Evolutionary conservation across 2,888 invertebrate species (phyloP), one percentile per base, ranked within the genome.

Genomic region (Isotomurus palustris): DNA sequence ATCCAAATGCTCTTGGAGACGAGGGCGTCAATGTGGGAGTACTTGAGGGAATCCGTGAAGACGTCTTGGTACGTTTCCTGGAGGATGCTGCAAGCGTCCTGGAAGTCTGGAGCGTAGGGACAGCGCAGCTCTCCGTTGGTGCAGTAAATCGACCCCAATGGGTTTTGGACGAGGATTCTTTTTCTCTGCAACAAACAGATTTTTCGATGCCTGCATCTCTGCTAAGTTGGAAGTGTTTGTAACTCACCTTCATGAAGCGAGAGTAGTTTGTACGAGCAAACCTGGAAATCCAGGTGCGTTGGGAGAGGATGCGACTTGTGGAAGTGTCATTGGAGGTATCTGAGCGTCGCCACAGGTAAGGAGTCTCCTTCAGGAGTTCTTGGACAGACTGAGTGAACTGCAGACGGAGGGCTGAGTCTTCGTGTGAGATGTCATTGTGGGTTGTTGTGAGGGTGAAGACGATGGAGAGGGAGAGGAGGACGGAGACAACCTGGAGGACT

Each of bases 121-220:
- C 50, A 50, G 5, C 17, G 22, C 14, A 50, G 5, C n/a, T 2
- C 4, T 8, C 50, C 50, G 2, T 50, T 17, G 17, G 50, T 50
- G n/a, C 17, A 3, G 50, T 50, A 50, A 40, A 29, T 38, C 3
- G n/a, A 14, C n/a, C 21, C 29, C 14, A 36, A 22, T n/a, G 22
- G 24, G 25, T 36, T 27, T 24, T 50, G 35, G 8, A 50, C 25
- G 5, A 32, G 35, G 12, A 50, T 50, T 35, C 14, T 14, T 32
- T 50, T 50, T 19, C 5, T 36, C 50, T 50, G 24, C 19, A 50
- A 35, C n/a, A n/a, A n/a, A n/a, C n/a, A n/a, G n/a, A n/a, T n/a
- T n/a, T n/a, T n/a, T n/a, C n/a, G n/a, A n/a, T n/a, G n/a, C n/a
- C n/a, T n/a, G n/a, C n/a, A n/a, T n/a, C n/a, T n/a, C n/a, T n/a